Evolutionary conservation across 2,888 invertebrate genomes (phyloP), one percentile per base, ranked within the genome.

Genomic region (Strigamia transsilvanica): DNA sequence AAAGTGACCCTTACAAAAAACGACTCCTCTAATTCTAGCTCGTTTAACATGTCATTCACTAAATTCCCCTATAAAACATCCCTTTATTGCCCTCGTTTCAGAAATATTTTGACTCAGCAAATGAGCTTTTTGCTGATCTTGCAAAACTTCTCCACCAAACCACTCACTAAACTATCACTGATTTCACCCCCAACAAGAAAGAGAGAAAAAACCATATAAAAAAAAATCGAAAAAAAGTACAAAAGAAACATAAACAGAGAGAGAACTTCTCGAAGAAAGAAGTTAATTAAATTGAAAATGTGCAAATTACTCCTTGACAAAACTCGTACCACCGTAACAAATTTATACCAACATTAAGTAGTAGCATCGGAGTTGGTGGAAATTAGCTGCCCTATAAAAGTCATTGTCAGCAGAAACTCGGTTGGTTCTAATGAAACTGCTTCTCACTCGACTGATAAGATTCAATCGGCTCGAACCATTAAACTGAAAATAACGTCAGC

Each of bases 61-160:
- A 61, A 18, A 61, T 61, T 61, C 61, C 61, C 61, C 61, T 61
- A 61, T 61, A 61, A 61, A 61, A 61, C 61, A 61, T 61, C 61
- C 61, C 61, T 18, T 61, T 61, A 61, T 61, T 61, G 61, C 61
- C 61, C 61, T 61, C 61, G 21, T 61, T 61, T 61, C 23, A 18
- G 61, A 61, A 61, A 61, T 61, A 21, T 61, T 61, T 61, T 23
- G 61, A 61, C 61, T 61, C 61, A 61, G 61, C 61, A 61, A 61
- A 61, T 23, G 61, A 61, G 61, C 21, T 61, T 61, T 46, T 61
- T 61, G 61, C 61, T 61, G 61, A 61, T 61, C 61, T 10, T 9
- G 61, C 61, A 61, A 61, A 61, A 61, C 61, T 61, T 61, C 46
- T 46, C 46, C 46, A 10, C 4, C 12, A 3, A 10, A 46, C 46